Evolutionary conservation across 2,888 invertebrate genomes (phyloP), one percentile per base, ranked within the genome.

Genomic region (Megastigmus dorsalis): DNA sequence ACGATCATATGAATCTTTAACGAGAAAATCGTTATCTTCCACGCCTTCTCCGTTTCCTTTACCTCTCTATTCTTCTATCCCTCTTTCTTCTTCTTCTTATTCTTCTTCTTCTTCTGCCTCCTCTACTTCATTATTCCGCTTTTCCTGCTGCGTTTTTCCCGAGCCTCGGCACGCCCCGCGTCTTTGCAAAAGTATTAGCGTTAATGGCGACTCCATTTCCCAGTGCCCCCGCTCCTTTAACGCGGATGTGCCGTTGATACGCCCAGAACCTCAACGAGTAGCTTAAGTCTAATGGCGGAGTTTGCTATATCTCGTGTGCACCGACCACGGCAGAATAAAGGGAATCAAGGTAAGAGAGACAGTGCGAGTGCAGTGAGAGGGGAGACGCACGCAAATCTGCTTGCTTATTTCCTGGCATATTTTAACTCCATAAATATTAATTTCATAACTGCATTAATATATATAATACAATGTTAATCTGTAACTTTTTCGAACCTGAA

Each of bases 191-290:
- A 80, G 82, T 82, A 82, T 82, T 77, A 75, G 73, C 72, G 80
- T 78, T 82, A 82, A 82, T 82, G 81, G 82, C 77, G 78, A 80
- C 78, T 80, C 80, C 78, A 80, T 80, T 81, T 80, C 38, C 66
- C n/a, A 13, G 63, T 30, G 55, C 66, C 59, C 63, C 48, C 55
- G n/a, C 43, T 13, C 18, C 55, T 54, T 63, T 55, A 45, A 54
- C 71, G n/a, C 41, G 38, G 50, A 72, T 66, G 28, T 72, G 36
- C 66, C 30, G 59, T 50, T 72, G 65, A 72, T 59, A 66, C 72
- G 57, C 66, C 48, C 43, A 41, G 52, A 50, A 52, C 33, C 60
- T 55, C 52, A 41, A 30, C 43, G 65, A 15, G 23, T 33, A 33
- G 52, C 66, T 72, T 55, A 66, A 72, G 50, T 66, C 36, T 72